Base-by-base conservation (phyloP, 2,888 invertebrate genomes). In the Macrophya annulata region DNA sequence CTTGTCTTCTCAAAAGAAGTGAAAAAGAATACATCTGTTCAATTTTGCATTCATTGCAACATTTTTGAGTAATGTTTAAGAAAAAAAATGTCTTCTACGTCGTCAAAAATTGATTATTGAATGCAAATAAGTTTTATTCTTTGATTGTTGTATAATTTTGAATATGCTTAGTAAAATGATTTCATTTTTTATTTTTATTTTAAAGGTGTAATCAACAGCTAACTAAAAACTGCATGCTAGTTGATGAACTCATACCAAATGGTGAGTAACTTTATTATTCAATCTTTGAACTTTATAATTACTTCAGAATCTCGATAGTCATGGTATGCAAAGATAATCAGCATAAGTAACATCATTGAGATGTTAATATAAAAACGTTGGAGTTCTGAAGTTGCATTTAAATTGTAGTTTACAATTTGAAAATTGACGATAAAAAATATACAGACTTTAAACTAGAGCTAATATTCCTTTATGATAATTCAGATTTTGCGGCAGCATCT, bases 191-290 rank as follows among this genome's bases (percentile, higher is more conserved):
- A 2, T 1, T 31, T 31, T 3, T 31, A 3, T 31, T 87, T 86
- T 65, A 71, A 85, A 92, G 92, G 68, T 92, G 92, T 82, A 92
- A 92, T 86, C 90, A 92, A 83, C 87, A 90, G 71, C 84, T 92
- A 71, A 91, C 89, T 74, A 88, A 86, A 76, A 87, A 88, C 81
- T 91, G 91, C 76, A 90, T 90, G 89, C 85, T 92, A 59, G 90
- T 91, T 5, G 91, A 92, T 84, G 92, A 92, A 85, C 86, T 92
- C 55, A 90, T 88, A 1, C 90, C 90, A 31, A 85, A 89, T 17
- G 84, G 85, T 85, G 51, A 85, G 85, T 72, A 43, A 17, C 15
- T 43, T 62, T 21, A 12, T n/a, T 81, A 37, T 17, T 17, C 37
- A 37, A 68, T 17, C 37, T 68, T 68, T 37, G 37, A 68, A 68